Evolutionary conservation across 2,888 invertebrate species (phyloP).

Genomic region (Nemoura dubitans): DNA sequence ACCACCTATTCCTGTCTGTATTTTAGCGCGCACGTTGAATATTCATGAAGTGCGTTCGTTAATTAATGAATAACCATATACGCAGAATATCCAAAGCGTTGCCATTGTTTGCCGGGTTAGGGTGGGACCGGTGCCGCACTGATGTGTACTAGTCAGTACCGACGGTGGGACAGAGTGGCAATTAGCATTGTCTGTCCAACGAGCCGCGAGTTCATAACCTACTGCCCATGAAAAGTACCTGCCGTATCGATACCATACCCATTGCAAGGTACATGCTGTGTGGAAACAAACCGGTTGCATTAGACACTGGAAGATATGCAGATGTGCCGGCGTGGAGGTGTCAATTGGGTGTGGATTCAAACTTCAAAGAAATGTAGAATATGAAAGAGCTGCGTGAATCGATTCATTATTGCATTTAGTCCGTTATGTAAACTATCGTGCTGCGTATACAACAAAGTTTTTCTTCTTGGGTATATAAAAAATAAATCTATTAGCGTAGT

Average conservation of each 20-base stretch:
- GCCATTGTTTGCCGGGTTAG: not conserved
- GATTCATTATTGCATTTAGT: not conserved
- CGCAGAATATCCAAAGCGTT: not conserved
- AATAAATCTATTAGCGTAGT: not conserved
- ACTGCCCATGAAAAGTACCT: constrained; percentile 20
- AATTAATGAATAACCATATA: constrained; percentile 27
- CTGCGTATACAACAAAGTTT: not conserved
- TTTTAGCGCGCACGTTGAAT: not conserved
- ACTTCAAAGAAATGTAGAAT: not conserved
- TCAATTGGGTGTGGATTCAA: constrained; percentile 9
- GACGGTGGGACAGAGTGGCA: not conserved
- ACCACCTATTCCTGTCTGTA: not conserved
- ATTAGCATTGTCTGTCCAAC: not conserved
- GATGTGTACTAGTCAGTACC: not conserved
- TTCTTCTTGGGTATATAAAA: not conserved
- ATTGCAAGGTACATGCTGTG: not conserved
- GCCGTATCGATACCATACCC: too few relatives aligned
- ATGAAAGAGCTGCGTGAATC: not conserved
- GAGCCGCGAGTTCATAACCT: constrained; percentile 7
- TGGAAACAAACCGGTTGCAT: not conserved
- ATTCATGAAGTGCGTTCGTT: constrained; percentile 9
- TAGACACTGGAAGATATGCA: not conserved
- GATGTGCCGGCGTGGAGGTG: not conserved
- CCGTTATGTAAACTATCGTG: not conserved
- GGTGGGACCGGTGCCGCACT: not conserved